Percentiles rank a stretch among this genome's conserved stretches.
These are phyloP conservation scores for Microplitis deprimator DNA, from an alignment of 2,888 invertebrate genomes.

Conservation along the genomic window DNA sequence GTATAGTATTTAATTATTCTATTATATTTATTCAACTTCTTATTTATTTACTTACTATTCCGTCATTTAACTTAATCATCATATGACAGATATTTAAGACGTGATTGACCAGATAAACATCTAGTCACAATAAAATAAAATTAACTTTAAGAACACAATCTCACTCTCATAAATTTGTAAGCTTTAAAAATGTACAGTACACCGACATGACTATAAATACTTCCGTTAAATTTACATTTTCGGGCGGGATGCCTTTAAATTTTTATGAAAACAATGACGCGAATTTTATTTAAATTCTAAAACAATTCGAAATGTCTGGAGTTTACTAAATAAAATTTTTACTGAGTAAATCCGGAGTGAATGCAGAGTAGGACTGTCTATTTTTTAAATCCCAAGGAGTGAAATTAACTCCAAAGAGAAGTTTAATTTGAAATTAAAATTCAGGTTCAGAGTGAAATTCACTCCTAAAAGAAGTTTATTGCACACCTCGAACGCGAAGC, in stretches of 20 bases:
- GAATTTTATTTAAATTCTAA: no score
- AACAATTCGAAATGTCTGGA: no score
- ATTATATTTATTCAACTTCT: background rate
- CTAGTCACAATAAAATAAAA: background rate
- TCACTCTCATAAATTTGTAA: background rate
- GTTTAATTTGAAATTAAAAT: no score
- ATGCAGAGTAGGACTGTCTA: no score
- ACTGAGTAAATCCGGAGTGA: no score
- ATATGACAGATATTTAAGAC: background rate
- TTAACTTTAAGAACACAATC: background rate
- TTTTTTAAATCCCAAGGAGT: no score
- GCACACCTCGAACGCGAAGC: no score
- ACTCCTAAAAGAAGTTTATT: no score
- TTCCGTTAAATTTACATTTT: slow-evolving; percentile 8
- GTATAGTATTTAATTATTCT: background rate
- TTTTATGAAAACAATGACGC: no score
- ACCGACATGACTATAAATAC: slow-evolving; percentile 24
- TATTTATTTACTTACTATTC: background rate
- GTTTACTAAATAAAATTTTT: background rate
- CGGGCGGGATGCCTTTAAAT: background rate
- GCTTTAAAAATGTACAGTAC: slow-evolving; percentile 16
- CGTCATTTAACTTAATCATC: background rate
- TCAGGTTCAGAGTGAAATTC: no score
- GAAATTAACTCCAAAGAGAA: no score
- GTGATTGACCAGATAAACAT: background rate